Base-by-base conservation (phyloP, 2,888 invertebrate species). In the Apodemia hepburni region DNA sequence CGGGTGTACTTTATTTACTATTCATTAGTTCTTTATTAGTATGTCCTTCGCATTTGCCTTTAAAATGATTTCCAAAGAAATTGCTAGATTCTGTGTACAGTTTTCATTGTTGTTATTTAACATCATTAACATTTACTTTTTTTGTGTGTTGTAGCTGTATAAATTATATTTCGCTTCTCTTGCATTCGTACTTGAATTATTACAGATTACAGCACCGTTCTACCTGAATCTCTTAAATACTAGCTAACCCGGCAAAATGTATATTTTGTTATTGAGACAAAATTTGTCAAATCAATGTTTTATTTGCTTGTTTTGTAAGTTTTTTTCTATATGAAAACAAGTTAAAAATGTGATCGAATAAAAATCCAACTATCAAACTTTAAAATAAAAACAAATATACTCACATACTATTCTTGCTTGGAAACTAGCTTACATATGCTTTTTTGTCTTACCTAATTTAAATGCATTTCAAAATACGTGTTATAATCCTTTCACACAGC, bases 1-100 rank as follows among this genome's bases (percentile, higher is more conserved):
- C 74, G 79, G 77, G 77, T 72, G 80, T 77, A 71, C 78, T 79
- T 76, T 81, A 82, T 82, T 83, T 82, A 80, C 80, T 79, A 79
- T 83, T 84, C 82, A 85, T 87, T 87, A 84, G 73, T 70, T 75
- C 75, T 75, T 79, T 80, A 64, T 68, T 66, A 63, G 66, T 63
- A 65, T 63, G 65, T 63, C 59, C 60, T 66, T 65, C 58, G 61
- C 65, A 62, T 68, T 68, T 63, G 58, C 66, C 62, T 63, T 62
- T 61, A 35, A 45, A 61, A 62, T 68, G 60, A 65, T 66, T 64
- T 64, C 62, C 63, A 47, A 63, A 66, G 65, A 63, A 62, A 58
- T 63, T 61, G 58, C 58, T 2, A 54, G 60, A 27, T 60, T 61
- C 54, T 61, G 33, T 59, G 64, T 62, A 62, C 54, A 29, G 51